Evolutionary conservation across 2,797 vertebrate species (phyloP).

Genomic region (Neomorphus geoffroyi): DNA sequence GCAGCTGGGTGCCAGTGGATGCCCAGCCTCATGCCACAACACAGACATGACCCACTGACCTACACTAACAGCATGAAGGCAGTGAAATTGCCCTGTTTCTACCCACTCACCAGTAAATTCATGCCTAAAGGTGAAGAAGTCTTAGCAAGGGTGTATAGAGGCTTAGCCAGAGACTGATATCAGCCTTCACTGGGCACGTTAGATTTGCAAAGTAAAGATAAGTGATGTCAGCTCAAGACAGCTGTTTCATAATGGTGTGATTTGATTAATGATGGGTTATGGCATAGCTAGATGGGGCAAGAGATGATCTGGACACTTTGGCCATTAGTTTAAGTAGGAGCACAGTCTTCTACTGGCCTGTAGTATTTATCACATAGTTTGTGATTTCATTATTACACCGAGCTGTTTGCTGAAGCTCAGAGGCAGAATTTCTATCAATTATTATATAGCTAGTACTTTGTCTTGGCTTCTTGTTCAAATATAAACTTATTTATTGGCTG

Average conservation of each 20-base stretch:
- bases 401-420: neutral
- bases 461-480: constrained; percentile 16
- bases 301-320: constrained; percentile 8
- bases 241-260: neutral
- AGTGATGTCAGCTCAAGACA: neutral
- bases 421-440: neutral
- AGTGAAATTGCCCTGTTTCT: neutral
- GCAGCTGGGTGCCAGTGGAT: neutral
- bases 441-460: constrained; percentile 1
- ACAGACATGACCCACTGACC: rapidly evolving
- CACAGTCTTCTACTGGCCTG: neutral
- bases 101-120: neutral
- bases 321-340: constrained; percentile 22
- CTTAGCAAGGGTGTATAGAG: neutral
- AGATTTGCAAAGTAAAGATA: neutral
- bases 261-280: neutral
- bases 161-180: neutral
- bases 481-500: constrained; percentile 43
- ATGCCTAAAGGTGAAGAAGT: neutral
- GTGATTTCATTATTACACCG: constrained; percentile 23
- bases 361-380: constrained; percentile 1
- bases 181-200: neutral
- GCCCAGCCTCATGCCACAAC: neutral
- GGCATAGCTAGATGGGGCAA: neutral
- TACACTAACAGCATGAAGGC: neutral